phyloP scores from a whole-genome alignment of 2,113 vertebrate species.

The Sprattus sprattus region DNA sequence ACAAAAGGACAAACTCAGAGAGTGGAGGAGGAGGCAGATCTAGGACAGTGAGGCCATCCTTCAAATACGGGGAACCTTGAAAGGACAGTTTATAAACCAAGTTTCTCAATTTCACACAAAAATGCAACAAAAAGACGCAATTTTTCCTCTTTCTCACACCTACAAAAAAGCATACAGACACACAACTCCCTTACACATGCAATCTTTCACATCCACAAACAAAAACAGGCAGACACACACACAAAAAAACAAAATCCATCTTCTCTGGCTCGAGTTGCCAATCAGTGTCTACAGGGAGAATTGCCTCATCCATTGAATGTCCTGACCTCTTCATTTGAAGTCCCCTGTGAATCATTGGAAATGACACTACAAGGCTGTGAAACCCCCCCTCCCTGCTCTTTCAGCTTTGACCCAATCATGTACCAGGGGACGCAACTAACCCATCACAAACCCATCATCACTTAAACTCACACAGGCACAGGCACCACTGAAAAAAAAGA shows the following conservation, averaged over 20 bases:
- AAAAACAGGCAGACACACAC: background rate
- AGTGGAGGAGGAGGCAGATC: background rate
- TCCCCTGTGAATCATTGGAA: background rate
- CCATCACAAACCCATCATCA: background rate
- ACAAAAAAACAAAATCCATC: background rate
- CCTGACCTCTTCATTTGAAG: background rate
- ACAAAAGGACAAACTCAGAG: background rate
- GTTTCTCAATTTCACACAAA: background rate
- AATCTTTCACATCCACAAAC: background rate
- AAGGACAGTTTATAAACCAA: background rate
- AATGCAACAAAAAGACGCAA: background rate
- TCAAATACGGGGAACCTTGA: background rate
- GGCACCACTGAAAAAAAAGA: background rate
- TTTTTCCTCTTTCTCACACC: background rate
- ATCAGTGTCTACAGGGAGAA: background rate
- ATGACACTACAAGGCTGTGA: too few relatives aligned
- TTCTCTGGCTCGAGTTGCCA: background rate
- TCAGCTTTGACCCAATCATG: background rate
- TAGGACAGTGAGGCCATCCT: background rate
- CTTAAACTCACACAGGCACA: background rate
- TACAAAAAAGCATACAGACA: background rate
- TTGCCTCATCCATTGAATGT: background rate
- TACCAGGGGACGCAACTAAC: background rate
- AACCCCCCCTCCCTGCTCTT: background rate
- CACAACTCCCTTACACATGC: background rate